phyloP scores from a whole-genome alignment of 2,888 invertebrate genomes.

The Gibbula magus region DNA sequence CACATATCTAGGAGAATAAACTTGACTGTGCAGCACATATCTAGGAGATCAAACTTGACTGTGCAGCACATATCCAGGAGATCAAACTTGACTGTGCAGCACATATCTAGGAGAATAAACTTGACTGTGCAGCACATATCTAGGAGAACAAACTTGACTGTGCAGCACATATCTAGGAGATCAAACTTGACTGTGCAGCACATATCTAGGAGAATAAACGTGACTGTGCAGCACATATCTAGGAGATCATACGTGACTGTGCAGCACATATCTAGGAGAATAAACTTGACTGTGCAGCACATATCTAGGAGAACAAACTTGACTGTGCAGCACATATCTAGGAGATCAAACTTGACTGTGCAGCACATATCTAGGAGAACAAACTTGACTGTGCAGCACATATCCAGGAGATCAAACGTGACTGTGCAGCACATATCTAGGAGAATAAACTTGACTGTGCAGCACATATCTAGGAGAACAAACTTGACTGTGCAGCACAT shows the following conservation, averaged over 20 bases:
- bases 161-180: too few species aligned
- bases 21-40: conserved; percentile 16
- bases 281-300: conserved; percentile 13
- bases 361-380: too few species aligned
- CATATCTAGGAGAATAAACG: conserved; percentile 22
- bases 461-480: conserved; percentile 25
- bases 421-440: too few species aligned
- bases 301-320: too few species aligned
- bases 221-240: conserved; percentile 20
- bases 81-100: conserved; percentile 16
- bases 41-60: too few species aligned
- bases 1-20: conserved; percentile 25
- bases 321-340: conserved; percentile 28
- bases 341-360: conserved; percentile 14
- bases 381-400: conserved; percentile 27
- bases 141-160: conserved; percentile 7
- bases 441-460: too few species aligned
- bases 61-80: conserved; percentile 27
- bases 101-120: too few species aligned
- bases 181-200: too few species aligned
- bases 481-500: conserved; percentile 13
- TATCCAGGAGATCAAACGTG: conserved; percentile 15
- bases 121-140: conserved; percentile 29
- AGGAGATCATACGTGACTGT: too few species aligned
- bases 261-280: conserved; percentile 27